Conservation (phyloP, 2,888 invertebrate genomes). For the Mantis religiosa region DNA sequence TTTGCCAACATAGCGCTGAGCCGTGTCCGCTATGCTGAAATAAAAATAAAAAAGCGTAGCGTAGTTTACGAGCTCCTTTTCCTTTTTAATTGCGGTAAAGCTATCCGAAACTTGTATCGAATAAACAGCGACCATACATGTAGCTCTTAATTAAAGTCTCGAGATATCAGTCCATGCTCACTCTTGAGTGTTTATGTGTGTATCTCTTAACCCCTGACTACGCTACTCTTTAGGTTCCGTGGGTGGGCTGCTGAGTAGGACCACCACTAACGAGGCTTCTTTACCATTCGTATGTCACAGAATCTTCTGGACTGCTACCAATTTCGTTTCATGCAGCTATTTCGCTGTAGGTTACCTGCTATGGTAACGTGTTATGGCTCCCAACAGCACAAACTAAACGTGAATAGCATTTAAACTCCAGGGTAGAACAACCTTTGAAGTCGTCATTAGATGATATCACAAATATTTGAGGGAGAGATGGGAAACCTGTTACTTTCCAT, state of each 20-base stretch:
- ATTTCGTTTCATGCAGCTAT: not conserved
- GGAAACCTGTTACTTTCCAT: no score
- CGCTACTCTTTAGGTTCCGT: not conserved
- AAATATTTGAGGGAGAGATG: no score
- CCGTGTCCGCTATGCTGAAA: not conserved
- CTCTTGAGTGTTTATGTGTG: not conserved
- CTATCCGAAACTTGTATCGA: not conserved
- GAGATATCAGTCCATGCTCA: not conserved
- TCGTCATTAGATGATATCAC: no score
- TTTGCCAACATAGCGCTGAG: not conserved
- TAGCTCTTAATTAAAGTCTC: slow-evolving; percentile 9
- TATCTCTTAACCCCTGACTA: not conserved
- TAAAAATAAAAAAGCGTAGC: not conserved
- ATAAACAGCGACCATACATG: slow-evolving; percentile 5
- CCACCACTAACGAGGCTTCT: not conserved
- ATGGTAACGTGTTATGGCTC: no score
- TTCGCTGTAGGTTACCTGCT: no score
- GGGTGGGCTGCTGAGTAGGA: not conserved
- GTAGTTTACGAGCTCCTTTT: not conserved
- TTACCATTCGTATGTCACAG: not conserved
- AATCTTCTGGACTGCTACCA: not conserved
- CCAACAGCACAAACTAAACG: no score
- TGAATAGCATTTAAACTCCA: no score
- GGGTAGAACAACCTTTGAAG: no score
- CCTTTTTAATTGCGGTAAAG: not conserved